A percentile compares a stretch with the other conserved stretches of the same genome.
Evolutionary conservation across 2,113 vertebrate species (phyloP).

Genomic region (Ictidomys tridecemlineatus): DNA sequence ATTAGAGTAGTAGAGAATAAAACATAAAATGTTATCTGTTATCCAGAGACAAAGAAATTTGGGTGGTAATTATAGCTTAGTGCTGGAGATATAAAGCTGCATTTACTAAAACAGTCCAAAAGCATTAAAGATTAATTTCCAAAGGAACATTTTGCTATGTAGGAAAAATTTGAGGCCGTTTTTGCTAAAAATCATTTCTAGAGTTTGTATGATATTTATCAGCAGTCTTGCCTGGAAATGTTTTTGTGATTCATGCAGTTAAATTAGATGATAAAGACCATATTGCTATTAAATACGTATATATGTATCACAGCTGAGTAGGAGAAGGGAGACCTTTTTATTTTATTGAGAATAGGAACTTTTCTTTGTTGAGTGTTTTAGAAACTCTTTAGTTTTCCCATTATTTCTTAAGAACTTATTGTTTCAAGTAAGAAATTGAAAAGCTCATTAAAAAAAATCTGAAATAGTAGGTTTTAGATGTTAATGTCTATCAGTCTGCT

Average conservation of each 20-base stretch:
- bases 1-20: slow-evolving; percentile 86
- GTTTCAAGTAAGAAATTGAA: slow-evolving; percentile 83
- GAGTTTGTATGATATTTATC: slow-evolving; percentile 85
- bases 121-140: slow-evolving; percentile 83
- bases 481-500: slow-evolving; percentile 78
- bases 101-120: slow-evolving; percentile 77
- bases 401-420: slow-evolving; percentile 79
- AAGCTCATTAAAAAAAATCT: slow-evolving; percentile 52
- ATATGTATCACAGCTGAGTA: slow-evolving; percentile 53
- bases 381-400: slow-evolving; percentile 66
- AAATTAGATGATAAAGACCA: slow-evolving; percentile 80
- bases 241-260: slow-evolving; percentile 82
- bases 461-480: slow-evolving; percentile 75
- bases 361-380: slow-evolving; percentile 71
- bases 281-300: slow-evolving; percentile 67
- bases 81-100: slow-evolving; percentile 65
- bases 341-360: slow-evolving; percentile 71
- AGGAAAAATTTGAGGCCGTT: slow-evolving; percentile 87
- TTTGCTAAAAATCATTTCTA: slow-evolving; percentile 88
- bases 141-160: slow-evolving; percentile 87
- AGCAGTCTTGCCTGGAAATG: slow-evolving; percentile 77
- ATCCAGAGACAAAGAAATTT: slow-evolving; percentile 73
- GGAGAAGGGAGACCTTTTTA: slow-evolving; percentile 66
- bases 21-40: slow-evolving; percentile 80
- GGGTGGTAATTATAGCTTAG: slow-evolving; percentile 74